Percentiles rank a stretch among this genome's conserved stretches.
phyloP scores from a whole-genome alignment of 2,797 vertebrate species.

The Phataginus tetradactyla region DNA sequence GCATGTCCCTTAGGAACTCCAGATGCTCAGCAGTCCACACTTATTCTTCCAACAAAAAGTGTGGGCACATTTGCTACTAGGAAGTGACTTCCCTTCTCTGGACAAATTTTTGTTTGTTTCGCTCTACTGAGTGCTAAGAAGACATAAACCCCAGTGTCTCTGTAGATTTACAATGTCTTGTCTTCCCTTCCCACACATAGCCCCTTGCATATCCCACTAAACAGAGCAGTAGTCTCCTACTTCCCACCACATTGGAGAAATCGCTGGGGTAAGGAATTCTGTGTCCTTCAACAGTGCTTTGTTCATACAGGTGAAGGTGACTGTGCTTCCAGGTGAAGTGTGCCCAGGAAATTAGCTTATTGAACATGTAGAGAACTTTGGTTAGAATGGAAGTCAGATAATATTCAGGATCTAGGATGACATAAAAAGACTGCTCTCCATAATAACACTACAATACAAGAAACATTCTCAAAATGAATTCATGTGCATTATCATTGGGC shows the following conservation, averaged over 20 bases:
- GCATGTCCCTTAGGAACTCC: background rate
- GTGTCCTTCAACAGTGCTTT: background rate
- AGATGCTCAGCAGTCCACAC: background rate
- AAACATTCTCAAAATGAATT: background rate
- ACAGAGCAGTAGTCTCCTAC: too few species aligned
- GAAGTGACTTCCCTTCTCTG: background rate
- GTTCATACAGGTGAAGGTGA: background rate
- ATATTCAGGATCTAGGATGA: background rate
- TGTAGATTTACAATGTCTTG: background rate
- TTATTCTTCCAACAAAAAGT: background rate
- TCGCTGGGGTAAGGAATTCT: background rate
- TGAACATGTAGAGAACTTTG: background rate
- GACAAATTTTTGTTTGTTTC: background rate
- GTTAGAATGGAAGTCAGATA: constrained; percentile 30
- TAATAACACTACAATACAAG: background rate
- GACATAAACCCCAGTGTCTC: background rate
- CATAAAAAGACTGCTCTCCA: background rate
- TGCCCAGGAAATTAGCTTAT: constrained; percentile 31
- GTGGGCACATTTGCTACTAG: background rate
- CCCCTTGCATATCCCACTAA: background rate
- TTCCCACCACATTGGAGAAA: background rate
- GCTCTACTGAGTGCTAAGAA: background rate
- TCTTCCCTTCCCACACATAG: background rate
- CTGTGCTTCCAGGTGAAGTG: constrained; percentile 29
- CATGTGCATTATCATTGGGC: background rate